Evolutionary conservation across 2,797 vertebrate genomes (phyloP).

Genomic region (Salarias fasciatus): DNA sequence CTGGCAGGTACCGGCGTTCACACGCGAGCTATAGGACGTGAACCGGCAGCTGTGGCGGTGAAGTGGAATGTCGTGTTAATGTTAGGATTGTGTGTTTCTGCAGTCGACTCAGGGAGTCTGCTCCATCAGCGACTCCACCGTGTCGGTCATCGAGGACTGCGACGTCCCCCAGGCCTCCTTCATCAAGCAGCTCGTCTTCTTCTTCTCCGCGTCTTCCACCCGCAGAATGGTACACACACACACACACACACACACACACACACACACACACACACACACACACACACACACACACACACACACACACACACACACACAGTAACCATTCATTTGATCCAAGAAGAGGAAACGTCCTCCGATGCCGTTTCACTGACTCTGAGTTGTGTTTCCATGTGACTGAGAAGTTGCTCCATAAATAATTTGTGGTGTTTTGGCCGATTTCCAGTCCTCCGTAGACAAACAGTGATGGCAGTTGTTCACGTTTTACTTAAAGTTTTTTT

Average conservation of each 20-base stretch:
- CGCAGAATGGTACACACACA: constrained; percentile 90
- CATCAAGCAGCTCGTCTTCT: constrained; percentile 85
- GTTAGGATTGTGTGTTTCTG: constrained; percentile 1
- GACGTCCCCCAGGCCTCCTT: constrained; percentile 72
- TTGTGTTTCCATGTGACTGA: neutral
- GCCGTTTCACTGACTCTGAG: neutral
- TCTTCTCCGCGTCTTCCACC: constrained; percentile 85
- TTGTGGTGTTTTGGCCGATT: too few species aligned
- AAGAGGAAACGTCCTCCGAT: too few species aligned
- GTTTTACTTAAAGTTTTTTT: too few species aligned
- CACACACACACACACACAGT: neutral
- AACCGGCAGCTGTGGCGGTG: too few species aligned
- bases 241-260: too few species aligned
- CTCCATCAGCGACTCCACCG: constrained; percentile 72
- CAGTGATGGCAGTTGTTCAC: too few species aligned
- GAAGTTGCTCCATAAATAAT: neutral
- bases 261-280: neutral
- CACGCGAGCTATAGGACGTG: too few species aligned
- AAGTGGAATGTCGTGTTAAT: neutral
- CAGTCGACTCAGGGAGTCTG: constrained; percentile 83
- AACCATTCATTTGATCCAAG: too few species aligned
- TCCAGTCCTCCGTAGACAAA: too few species aligned
- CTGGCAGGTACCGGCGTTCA: constrained; percentile 84
- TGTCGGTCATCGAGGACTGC: constrained; percentile 76
- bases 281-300: neutral